Conservation (phyloP, 2,888 invertebrate species). For the Eupithecia subumbrata region DNA sequence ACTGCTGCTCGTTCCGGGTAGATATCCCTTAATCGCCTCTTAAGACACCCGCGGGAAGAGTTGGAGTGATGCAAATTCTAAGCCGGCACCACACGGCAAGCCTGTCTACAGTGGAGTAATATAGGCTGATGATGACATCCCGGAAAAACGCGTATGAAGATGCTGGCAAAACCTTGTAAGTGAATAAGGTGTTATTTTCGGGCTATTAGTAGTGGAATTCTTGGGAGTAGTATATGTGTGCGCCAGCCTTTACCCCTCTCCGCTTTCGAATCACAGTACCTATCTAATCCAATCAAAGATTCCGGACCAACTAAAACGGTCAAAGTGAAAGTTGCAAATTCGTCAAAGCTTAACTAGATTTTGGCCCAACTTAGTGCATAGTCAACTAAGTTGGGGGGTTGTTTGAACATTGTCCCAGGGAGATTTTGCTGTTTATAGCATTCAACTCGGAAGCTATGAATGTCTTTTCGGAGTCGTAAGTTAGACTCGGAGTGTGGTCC, state of each 20-base stretch:
- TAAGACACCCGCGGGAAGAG: too few relatives aligned
- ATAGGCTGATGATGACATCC: not conserved
- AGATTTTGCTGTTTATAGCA: not conserved
- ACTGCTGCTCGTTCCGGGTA: too few relatives aligned
- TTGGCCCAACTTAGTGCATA: conserved; percentile 45
- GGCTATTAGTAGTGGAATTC: not conserved
- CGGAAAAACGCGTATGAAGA: too few relatives aligned
- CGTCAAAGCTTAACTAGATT: conserved; percentile 55
- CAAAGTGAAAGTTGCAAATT: conserved; percentile 44
- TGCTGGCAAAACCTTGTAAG: too few relatives aligned
- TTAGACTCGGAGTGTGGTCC: not conserved
- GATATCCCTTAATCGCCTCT: too few relatives aligned
- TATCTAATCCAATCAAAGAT: conserved; percentile 31
- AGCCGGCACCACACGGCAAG: too few relatives aligned
- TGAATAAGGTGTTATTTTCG: too few relatives aligned
- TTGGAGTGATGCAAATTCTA: too few relatives aligned
- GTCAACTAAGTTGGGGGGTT: conserved; percentile 39
- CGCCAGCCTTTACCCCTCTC: not conserved
- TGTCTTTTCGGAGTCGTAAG: not conserved
- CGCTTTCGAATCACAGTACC: conserved; percentile 8
- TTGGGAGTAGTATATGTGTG: not conserved
- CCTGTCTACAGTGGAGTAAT: not conserved
- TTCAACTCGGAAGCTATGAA: not conserved
- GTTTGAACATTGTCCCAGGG: conserved; percentile 6
- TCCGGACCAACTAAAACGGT: conserved; percentile 33